phyloP scores from a whole-genome alignment of 23 tunicate genomes.

The Aplidium turbinatum region DNA sequence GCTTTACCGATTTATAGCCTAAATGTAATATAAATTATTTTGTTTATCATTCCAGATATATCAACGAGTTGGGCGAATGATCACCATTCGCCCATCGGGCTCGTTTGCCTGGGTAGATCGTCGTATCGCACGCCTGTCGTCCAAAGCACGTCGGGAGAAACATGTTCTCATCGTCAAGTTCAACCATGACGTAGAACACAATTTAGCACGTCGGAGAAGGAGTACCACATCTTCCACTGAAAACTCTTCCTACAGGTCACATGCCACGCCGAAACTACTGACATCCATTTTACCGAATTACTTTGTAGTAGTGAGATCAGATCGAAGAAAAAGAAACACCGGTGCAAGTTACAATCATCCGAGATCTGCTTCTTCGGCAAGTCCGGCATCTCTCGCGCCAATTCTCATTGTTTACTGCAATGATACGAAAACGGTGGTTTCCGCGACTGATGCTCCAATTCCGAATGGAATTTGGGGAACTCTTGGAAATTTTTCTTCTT shows the following conservation, averaged over 20 bases:
- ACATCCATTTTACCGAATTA: constrained; percentile 8
- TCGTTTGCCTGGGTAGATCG: constrained; percentile 41
- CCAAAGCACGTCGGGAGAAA: constrained; percentile 18
- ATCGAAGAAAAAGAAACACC: constrained; percentile 31
- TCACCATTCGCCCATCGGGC: constrained; percentile 1
- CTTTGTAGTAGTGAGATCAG: constrained; percentile 29
- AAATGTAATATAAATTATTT: too few species aligned
- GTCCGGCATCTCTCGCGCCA: neutral
- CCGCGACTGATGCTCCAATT: neutral
- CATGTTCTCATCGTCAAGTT: constrained; percentile 67
- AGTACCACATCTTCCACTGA: too few species aligned
- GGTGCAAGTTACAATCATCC: constrained; percentile 13
- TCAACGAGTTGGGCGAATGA: constrained; percentile 27
- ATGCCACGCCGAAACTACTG: neutral
- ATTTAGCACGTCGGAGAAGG: neutral
- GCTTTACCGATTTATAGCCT: neutral
- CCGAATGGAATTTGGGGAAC: neutral
- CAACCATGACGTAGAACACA: neutral
- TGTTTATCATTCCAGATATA: constrained; percentile 34
- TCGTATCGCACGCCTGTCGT: constrained; percentile 13
- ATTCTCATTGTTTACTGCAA: constrained; percentile 54
- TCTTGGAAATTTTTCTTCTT: neutral
- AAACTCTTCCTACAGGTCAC: neutral
- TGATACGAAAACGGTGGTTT: constrained; percentile 31
- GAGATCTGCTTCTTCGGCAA: neutral